Evolutionary conservation across 2,113 vertebrate species (phyloP).

Genomic region (Rafetus swinhoei): DNA sequence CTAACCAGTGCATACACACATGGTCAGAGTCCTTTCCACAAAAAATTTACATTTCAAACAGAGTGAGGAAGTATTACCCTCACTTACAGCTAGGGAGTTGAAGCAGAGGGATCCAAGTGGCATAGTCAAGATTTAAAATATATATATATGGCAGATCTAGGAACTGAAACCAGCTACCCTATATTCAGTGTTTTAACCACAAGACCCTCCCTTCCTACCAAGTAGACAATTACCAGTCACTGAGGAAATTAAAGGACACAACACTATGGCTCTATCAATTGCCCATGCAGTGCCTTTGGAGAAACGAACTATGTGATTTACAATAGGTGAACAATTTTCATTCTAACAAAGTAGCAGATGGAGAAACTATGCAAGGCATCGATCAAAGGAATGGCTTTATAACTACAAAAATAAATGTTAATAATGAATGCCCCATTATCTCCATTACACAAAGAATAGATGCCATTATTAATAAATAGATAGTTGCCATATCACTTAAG

Average conservation of each 20-base stretch:
- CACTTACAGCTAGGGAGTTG: background rate
- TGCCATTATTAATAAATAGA: background rate
- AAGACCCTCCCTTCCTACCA: background rate
- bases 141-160: background rate
- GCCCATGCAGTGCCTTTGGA: background rate
- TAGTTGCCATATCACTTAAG: background rate
- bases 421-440: background rate
- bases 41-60: background rate
- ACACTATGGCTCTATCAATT: background rate
- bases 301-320: background rate
- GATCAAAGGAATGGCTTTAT: background rate
- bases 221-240: too few relatives aligned
- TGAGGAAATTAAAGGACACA: background rate
- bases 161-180: background rate
- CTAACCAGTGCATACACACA: fast-evolving
- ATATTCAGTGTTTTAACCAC: background rate
- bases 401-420: background rate
- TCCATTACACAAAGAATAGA: background rate
- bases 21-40: background rate
- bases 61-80: background rate
- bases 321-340: background rate
- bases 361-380: background rate
- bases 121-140: background rate
- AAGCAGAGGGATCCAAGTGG: background rate
- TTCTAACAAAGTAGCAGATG: background rate